These are phyloP conservation scores for Lepidochrysops patricia DNA, from an alignment of 2,888 invertebrate genomes.

Conservation along the genomic window DNA sequence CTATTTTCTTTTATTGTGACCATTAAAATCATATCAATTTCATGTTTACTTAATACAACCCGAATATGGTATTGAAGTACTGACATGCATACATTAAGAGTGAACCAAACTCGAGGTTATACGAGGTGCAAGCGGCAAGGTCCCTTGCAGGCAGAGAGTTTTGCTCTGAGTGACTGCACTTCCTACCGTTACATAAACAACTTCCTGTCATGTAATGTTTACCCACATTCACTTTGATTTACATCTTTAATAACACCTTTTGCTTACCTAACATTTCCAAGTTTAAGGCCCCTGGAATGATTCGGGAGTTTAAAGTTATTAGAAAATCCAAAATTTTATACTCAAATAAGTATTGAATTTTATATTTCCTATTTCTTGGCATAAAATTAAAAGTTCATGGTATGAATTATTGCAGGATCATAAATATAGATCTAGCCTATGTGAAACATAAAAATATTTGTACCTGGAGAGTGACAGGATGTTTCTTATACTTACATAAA, in stretches of 20 bases:
- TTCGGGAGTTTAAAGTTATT: no score
- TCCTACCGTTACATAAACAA: not conserved
- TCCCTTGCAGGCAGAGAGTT: no score
- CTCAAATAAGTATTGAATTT: no score
- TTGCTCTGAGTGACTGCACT: not conserved
- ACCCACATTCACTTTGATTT: not conserved
- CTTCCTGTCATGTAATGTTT: not conserved
- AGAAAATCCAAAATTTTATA: no score
- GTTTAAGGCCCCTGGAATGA: not conserved
- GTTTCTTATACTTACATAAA: no score
- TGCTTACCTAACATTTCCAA: not conserved
- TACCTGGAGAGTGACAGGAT: no score
- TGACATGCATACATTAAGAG: not conserved
- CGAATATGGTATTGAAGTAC: not conserved
- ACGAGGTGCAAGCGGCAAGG: not conserved
- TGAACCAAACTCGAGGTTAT: not conserved
- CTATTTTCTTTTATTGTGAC: not conserved
- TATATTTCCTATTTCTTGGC: no score
- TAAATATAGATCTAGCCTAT: no score
- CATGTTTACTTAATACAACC: not conserved
- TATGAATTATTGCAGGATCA: no score
- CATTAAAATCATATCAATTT: not conserved
- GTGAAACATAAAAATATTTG: no score
- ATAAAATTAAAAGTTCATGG: no score
- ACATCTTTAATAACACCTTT: not conserved